Base-by-base conservation (phyloP, 1,140 invertebrate species). In the Neodiprion lecontei region DNA sequence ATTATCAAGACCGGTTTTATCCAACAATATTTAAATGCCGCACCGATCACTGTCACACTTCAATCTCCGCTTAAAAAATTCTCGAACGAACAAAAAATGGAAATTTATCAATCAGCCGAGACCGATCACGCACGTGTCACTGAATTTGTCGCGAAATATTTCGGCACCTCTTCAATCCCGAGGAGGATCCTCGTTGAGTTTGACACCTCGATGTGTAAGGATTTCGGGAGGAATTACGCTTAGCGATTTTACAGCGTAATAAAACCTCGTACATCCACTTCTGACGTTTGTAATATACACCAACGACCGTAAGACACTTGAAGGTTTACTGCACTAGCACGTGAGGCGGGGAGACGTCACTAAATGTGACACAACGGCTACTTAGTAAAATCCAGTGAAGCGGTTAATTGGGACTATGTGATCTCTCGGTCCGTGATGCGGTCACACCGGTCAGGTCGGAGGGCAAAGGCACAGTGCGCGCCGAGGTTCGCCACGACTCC, bases 391-490 rank as follows among this genome's bases (percentile, higher is more conserved):
- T 28, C 21, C 7, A 66, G 28, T 50, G 7, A 49, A 67, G 23
- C 28, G 17, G 72, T 14, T 74, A 70, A 77, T 73, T 23, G 68
- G 68, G 14, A 69, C 47, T 7, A 7, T 7, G 21, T 70, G 9
- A 17, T 66, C 12, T 67, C 28, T 7, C 40, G 73, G 75, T 69
- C 70, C 68, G 71, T 69, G 78, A 83, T 79, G 78, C 74, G 76
- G 81, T 75, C 82, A 81, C 53, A 86, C 81, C 81, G 82, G 74
- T 85, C 83, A 81, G 84, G 81, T 85, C 86, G 85, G 79, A 88
- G 85, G 84, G 81, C 83, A 81, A 76, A 84, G 80, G 81, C 81
- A 73, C 84, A 88, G 86, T 88, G 87, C 84, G 85, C 53, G 4
- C n/a, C 53, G 53, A 61, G 53, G 53, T 61, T 61, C n/a, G 9